Percentiles rank a stretch among this genome's conserved stretches.
Conservation (phyloP, 2,888 invertebrate species). For the Belgica antarctica region DNA sequence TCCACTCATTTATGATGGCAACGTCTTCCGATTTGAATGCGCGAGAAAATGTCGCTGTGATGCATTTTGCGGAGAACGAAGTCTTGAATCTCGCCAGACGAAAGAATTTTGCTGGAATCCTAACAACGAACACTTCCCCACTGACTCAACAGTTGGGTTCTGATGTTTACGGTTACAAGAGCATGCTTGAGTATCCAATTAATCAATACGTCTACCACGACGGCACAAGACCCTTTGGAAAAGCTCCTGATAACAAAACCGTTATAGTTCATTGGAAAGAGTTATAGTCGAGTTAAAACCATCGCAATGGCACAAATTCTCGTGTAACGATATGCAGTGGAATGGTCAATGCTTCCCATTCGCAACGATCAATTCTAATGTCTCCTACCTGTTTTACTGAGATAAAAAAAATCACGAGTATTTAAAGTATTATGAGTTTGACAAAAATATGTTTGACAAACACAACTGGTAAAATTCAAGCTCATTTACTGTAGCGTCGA, state of each 20-base stretch:
- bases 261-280: constrained; percentile 79
- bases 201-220: constrained; percentile 73
- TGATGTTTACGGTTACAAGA: constrained; percentile 75
- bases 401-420: no score
- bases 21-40: constrained; percentile 65
- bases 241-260: constrained; percentile 73
- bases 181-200: constrained; percentile 74
- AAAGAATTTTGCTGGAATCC: constrained; percentile 69
- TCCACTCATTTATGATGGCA: constrained; percentile 88
- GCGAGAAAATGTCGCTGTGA: constrained; percentile 75
- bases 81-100: constrained; percentile 66
- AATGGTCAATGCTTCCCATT: no score
- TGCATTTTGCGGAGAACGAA: constrained; percentile 75
- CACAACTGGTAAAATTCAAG: no score
- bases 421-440: no score
- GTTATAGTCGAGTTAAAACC: no score
- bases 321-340: no score
- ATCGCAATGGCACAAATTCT: constrained; percentile 21
- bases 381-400: no score
- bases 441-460: no score
- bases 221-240: constrained; percentile 69
- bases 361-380: no score
- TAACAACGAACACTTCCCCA: constrained; percentile 84
- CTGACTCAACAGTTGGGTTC: constrained; percentile 84
- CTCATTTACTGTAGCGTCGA: no score